These are phyloP conservation scores for Nesidiocoris tenuis DNA, from an alignment of 2,888 invertebrate genomes.

Conservation along the genomic window DNA sequence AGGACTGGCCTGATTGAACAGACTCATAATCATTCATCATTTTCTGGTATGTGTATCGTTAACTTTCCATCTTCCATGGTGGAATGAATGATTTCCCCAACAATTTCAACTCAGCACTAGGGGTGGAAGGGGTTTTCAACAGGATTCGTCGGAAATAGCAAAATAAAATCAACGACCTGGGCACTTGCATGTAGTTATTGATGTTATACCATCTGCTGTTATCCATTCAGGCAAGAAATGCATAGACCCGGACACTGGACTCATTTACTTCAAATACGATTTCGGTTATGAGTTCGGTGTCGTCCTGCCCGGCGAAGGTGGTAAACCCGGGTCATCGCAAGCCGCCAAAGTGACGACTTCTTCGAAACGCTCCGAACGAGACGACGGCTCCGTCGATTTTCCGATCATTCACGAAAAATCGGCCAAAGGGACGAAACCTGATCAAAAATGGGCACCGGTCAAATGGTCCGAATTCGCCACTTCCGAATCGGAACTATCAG, in stretches of 20 bases:
- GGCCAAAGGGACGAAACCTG: slow-evolving; percentile 53
- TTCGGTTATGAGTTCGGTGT: slow-evolving; percentile 78
- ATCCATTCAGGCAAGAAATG: slow-evolving; percentile 66
- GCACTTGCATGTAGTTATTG: no score
- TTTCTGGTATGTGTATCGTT: no score
- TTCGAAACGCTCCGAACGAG: slow-evolving; percentile 55
- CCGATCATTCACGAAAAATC: slow-evolving; percentile 67
- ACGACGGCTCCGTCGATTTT: slow-evolving; percentile 63
- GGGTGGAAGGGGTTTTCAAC: no score
- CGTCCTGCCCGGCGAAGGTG: slow-evolving; percentile 59
- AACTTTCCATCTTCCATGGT: no score
- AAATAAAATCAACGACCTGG: no score
- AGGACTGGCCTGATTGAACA: no score
- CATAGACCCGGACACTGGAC: slow-evolving; percentile 72
- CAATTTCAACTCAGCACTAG: no score
- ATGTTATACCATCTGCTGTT: slow-evolving; percentile 10
- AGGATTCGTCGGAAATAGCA: no score
- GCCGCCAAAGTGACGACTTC: slow-evolving; percentile 38
- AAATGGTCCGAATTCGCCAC: slow-evolving; percentile 61
- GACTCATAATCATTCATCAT: no score
- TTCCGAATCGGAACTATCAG: slow-evolving; percentile 65
- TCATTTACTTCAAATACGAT: slow-evolving; percentile 79
- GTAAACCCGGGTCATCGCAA: slow-evolving; percentile 39
- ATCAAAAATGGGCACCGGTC: slow-evolving; percentile 55
- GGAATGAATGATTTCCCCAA: no score